Evolutionary conservation across 2,888 invertebrate species (phyloP).

Genomic region (Hirtodrosophila cameraria): DNA sequence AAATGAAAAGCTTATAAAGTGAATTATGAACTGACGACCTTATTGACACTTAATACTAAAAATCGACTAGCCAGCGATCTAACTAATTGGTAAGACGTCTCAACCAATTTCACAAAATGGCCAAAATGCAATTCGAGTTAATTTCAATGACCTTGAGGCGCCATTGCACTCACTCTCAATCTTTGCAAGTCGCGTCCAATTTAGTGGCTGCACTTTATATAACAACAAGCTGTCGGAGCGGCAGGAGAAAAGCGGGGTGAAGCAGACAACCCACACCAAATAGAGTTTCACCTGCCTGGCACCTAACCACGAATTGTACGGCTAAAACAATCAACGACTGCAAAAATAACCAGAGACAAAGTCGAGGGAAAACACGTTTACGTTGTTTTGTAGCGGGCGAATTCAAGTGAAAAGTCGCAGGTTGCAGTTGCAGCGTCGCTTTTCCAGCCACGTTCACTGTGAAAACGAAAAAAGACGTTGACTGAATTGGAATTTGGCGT

Average conservation of each 20-base stretch:
- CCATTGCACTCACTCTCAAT: constrained; percentile 48
- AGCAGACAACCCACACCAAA: constrained; percentile 54
- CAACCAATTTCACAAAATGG: constrained; percentile 19
- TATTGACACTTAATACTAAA: constrained; percentile 42
- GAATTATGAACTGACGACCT: constrained; percentile 18
- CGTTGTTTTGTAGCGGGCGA: constrained; percentile 55
- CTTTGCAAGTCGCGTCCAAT: constrained; percentile 33
- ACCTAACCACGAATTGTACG: constrained; percentile 45
- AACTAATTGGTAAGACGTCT: constrained; percentile 37
- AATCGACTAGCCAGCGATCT: constrained; percentile 3
- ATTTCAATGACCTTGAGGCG: constrained; percentile 78
- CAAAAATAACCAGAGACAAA: constrained; percentile 31
- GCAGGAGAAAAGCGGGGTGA: not conserved
- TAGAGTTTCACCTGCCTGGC: constrained; percentile 68
- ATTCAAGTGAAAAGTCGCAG: constrained; percentile 64
- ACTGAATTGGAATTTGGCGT: constrained; percentile 50
- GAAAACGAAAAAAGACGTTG: constrained; percentile 22
- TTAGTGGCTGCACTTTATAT: constrained; percentile 52
- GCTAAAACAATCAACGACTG: constrained; percentile 45
- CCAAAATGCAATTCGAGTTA: constrained; percentile 41
- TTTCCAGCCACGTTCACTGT: constrained; percentile 40
- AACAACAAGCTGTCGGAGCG: constrained; percentile 28
- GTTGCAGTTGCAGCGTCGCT: constrained; percentile 30
- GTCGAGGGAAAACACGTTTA: constrained; percentile 59
- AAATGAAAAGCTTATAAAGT: constrained; percentile 21